Conservation (phyloP, 2,113 vertebrate species). For the Thryonomys swinderianus region DNA sequence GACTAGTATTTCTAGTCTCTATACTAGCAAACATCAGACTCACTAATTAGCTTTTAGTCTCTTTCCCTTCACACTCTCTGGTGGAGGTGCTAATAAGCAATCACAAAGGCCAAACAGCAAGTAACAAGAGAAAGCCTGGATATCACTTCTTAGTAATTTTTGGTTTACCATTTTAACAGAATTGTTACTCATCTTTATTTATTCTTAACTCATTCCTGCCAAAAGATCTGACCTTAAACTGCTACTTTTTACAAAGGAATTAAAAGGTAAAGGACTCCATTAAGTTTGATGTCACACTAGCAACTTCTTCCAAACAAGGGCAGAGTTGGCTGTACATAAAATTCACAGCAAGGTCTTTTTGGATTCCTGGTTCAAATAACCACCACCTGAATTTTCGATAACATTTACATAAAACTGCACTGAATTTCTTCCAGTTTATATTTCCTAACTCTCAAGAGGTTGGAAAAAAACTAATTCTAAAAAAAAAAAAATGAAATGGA, state of each 20-base stretch:
- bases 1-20: constrained; percentile 36
- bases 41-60: constrained; percentile 48
- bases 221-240: constrained; percentile 43
- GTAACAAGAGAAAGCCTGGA: not conserved
- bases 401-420: constrained; percentile 64
- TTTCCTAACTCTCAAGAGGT: constrained; percentile 40
- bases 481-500: not conserved
- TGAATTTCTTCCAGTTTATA: constrained; percentile 59
- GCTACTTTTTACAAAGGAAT: constrained; percentile 11
- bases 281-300: constrained; percentile 49
- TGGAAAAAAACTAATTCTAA: constrained; percentile 26
- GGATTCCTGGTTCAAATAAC: constrained; percentile 58
- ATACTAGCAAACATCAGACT: constrained; percentile 50
- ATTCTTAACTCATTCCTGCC: constrained; percentile 38
- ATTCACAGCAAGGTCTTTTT: constrained; percentile 64
- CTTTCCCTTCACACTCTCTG: constrained; percentile 54
- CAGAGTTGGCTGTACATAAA: constrained; percentile 65
- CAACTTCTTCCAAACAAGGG: constrained; percentile 66
- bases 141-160: constrained; percentile 47
- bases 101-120: constrained; percentile 62
- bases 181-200: constrained; percentile 35
- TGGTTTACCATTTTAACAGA: constrained; percentile 45
- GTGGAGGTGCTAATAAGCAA: constrained; percentile 64
- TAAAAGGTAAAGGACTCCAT: constrained; percentile 42
- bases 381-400: constrained; percentile 66